phyloP scores from a whole-genome alignment of 2,888 invertebrate species.

The Chalcosyrphus nemorum region DNA sequence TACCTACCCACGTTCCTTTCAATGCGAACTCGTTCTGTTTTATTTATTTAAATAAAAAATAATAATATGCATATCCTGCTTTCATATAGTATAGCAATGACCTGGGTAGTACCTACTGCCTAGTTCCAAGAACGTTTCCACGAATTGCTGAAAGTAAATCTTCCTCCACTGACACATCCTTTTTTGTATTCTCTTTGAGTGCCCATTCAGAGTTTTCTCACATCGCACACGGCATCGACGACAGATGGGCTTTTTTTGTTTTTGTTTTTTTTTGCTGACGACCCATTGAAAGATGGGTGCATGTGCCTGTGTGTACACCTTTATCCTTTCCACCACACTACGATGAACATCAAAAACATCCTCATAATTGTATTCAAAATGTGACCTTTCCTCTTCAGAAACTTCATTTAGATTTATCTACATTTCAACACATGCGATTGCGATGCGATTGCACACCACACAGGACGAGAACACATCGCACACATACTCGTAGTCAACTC shows the following conservation, averaged over 20 bases:
- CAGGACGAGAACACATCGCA: neutral
- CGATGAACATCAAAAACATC: conserved; percentile 12
- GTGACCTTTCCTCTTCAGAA: conserved; percentile 28
- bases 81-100: neutral
- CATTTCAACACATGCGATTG: conserved; percentile 20
- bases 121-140: neutral
- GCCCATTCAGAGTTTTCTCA: conserved; percentile 1
- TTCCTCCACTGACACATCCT: neutral
- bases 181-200: neutral
- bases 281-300: neutral
- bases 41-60: neutral
- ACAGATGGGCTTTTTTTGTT: neutral
- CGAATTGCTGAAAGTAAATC: neutral
- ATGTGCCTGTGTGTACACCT: neutral
- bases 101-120: neutral
- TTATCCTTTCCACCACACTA: neutral
- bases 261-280: too few relatives aligned
- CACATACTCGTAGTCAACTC: neutral
- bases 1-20: neutral
- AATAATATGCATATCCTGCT: neutral
- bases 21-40: neutral
- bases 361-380: conserved; percentile 46
- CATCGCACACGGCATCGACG: neutral
- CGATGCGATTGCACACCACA: neutral
- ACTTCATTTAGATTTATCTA: conserved; percentile 25